A percentile compares a stretch with the other conserved stretches of the same genome.
Evolutionary conservation across 2,888 invertebrate species (phyloP).

Genomic region (Drosophila kuntzei): DNA sequence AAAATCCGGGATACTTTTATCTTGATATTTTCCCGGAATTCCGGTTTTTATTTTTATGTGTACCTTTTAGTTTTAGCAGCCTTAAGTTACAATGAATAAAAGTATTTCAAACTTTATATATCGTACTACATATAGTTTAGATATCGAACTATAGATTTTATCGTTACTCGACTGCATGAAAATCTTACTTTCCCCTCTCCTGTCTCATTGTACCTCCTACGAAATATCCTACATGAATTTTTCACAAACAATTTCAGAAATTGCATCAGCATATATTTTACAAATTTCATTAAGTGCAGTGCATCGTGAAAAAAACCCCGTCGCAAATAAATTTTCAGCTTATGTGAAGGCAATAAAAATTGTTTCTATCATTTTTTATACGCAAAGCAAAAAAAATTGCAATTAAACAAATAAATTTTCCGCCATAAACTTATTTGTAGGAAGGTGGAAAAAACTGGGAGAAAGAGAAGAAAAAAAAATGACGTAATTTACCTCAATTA

Average conservation of each 20-base stretch:
- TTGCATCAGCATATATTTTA: constrained; percentile 49
- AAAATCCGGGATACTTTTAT: too few relatives aligned
- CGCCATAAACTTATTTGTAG: constrained; percentile 64
- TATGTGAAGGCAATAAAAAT: constrained; percentile 59
- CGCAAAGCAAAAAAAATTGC: constrained; percentile 53
- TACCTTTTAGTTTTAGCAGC: too few relatives aligned
- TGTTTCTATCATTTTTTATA: constrained; percentile 61
- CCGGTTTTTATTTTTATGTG: too few relatives aligned
- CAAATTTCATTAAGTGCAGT: constrained; percentile 58
- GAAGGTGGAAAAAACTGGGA: too few relatives aligned
- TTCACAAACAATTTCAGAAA: constrained; percentile 26
- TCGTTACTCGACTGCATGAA: neutral
- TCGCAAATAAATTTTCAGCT: constrained; percentile 67
- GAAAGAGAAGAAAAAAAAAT: constrained; percentile 48
- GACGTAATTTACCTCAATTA: constrained; percentile 81
- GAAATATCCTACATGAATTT: constrained; percentile 2
- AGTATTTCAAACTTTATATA: too few relatives aligned
- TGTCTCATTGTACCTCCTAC: neutral
- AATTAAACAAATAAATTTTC: constrained; percentile 81
- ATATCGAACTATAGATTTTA: neutral
- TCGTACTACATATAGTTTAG: neutral
- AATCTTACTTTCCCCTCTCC: neutral
- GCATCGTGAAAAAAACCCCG: constrained; percentile 5
- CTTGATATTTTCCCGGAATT: too few relatives aligned
- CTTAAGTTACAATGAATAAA: too few relatives aligned